Evolutionary conservation across 2,113 vertebrate genomes (phyloP).

Genomic region (Garra rufa): DNA sequence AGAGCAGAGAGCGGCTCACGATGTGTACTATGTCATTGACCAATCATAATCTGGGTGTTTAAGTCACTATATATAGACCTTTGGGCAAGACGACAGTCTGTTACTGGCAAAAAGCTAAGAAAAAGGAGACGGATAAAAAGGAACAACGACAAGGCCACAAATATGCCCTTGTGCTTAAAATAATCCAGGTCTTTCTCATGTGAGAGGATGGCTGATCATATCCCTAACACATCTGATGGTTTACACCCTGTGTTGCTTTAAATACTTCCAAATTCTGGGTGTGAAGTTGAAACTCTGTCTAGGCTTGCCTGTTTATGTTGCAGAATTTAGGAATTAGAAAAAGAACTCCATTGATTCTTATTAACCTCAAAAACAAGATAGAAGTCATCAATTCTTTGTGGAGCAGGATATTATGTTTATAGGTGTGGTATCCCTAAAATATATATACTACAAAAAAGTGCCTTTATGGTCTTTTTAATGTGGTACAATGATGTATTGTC

Average conservation of each 20-base stretch:
- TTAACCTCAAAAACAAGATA: not conserved
- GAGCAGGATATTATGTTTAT: not conserved
- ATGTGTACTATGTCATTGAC: constrained; percentile 38
- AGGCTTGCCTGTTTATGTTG: not conserved
- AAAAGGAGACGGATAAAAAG: constrained; percentile 39
- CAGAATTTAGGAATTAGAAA: no score
- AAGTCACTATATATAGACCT: constrained; percentile 38
- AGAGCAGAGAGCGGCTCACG: constrained; percentile 16
- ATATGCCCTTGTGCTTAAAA: constrained; percentile 42
- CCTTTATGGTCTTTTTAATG: no score
- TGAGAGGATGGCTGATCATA: constrained; percentile 11
- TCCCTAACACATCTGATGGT: not conserved
- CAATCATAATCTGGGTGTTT: constrained; percentile 37
- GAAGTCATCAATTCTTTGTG: not conserved
- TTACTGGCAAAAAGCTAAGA: constrained; percentile 38
- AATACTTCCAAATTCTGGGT: not conserved
- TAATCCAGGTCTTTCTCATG: constrained; percentile 32
- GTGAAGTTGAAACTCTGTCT: not conserved
- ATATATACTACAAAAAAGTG: no score
- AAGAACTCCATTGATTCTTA: not conserved
- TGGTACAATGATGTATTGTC: no score
- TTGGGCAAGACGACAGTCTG: constrained; percentile 20
- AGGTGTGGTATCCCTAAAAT: not conserved
- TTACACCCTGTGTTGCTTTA: constrained; percentile 5
- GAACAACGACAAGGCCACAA: constrained; percentile 40